Conservation (phyloP, 1,140 invertebrate species). For the Linepithema humile region DNA sequence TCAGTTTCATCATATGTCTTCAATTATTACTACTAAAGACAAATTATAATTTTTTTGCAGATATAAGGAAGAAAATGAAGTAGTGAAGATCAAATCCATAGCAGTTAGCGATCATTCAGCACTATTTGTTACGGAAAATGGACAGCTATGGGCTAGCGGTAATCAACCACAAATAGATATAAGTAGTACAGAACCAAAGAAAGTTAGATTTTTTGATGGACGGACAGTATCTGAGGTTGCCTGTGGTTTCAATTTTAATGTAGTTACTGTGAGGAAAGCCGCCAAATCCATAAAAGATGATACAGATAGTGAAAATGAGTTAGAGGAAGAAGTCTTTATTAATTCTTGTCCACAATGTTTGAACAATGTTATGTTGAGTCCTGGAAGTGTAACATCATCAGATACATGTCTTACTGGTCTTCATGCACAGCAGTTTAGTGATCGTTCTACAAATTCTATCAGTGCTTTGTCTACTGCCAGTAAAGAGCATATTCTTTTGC, state of each 20-base stretch:
- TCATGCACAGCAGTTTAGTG: conserved; percentile 84
- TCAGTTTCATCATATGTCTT: not conserved
- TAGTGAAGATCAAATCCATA: conserved; percentile 87
- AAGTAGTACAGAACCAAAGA: conserved; percentile 86
- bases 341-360: conserved; percentile 88
- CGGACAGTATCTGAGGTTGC: conserved; percentile 87
- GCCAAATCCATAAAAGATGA: conserved; percentile 85
- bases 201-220: conserved; percentile 89
- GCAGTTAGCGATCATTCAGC: conserved; percentile 86
- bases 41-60: conserved; percentile 65
- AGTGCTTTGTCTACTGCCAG: conserved; percentile 83
- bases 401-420: conserved; percentile 83
- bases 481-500: conserved; percentile 75
- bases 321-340: conserved; percentile 87
- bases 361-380: conserved; percentile 77
- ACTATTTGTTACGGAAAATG: conserved; percentile 88
- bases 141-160: conserved; percentile 91
- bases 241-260: conserved; percentile 88
- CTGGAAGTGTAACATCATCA: conserved; percentile 80
- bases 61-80: conserved; percentile 86
- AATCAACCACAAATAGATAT: conserved; percentile 89
- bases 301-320: conserved; percentile 86
- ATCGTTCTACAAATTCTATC: conserved; percentile 82
- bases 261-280: conserved; percentile 87
- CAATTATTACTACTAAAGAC: not conserved